These are phyloP conservation scores for Drosophila orena DNA, from an alignment of 1,140 invertebrate species.

Conservation along the genomic window DNA sequence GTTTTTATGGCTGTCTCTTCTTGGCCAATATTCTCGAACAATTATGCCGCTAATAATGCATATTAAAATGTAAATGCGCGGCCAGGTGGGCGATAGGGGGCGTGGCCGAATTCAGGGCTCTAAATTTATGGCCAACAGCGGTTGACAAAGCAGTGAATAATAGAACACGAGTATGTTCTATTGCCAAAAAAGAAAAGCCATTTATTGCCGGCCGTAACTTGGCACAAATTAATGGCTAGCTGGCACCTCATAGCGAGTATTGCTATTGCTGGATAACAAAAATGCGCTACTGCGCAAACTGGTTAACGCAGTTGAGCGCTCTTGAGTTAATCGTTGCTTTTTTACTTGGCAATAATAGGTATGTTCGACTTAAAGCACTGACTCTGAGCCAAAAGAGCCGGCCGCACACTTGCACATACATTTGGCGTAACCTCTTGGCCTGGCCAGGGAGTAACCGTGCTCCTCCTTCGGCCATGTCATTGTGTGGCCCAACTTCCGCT, in stretches of 20 bases:
- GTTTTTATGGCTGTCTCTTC: slow-evolving; percentile 19
- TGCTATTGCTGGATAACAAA: not conserved
- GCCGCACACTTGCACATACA: not conserved
- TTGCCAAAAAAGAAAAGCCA: too few species aligned
- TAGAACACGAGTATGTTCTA: too few species aligned
- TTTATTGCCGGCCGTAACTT: slow-evolving; percentile 1
- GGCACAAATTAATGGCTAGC: slow-evolving; percentile 3
- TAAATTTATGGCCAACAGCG: slow-evolving; percentile 43
- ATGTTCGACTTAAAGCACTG: not conserved
- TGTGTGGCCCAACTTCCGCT: slow-evolving; percentile 13
- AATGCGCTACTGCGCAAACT: too few species aligned
- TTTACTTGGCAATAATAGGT: too few species aligned
- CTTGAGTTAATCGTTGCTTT: too few species aligned
- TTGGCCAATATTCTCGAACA: slow-evolving; percentile 62
- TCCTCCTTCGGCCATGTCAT: not conserved
- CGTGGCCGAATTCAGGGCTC: not conserved
- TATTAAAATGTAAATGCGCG: slow-evolving; percentile 75
- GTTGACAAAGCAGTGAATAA: slow-evolving; percentile 44
- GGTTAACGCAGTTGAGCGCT: too few species aligned
- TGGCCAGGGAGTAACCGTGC: too few species aligned
- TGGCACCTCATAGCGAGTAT: too few species aligned
- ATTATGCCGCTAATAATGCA: slow-evolving; percentile 79
- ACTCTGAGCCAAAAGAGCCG: too few species aligned
- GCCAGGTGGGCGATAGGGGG: slow-evolving; percentile 8
- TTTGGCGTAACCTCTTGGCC: not conserved